Base-by-base conservation (phyloP, 2,888 invertebrate species). In the Nomada goodeniana region DNA sequence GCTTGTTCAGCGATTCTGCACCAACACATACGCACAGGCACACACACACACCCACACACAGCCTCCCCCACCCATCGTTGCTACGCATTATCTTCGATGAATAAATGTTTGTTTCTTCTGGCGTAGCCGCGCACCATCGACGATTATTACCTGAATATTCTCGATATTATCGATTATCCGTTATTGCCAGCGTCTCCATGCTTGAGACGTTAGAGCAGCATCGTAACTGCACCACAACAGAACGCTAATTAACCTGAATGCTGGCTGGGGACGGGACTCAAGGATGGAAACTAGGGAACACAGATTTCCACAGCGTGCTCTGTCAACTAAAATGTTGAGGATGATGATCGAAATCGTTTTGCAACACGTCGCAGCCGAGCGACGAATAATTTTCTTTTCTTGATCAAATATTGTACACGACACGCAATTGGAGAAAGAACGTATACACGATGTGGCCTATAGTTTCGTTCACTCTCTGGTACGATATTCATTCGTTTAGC, bases 101-200 rank as follows among this genome's bases (percentile, higher is more conserved):
- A 59, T 72, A 61, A 76, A 74, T 60, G 67, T 71, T 85, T 85
- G 60, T 77, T 83, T 72, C 75, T 81, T 85, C 59, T 29, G 18
- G 18, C n/a, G 20, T 10, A 50, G 65, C 52, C 57, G 44, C 44
- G 23, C 55, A 42, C 60, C 68, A 75, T 79, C 72, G 76, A 60
- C 72, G 82, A 86, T 86, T 79, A 84, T 82, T 84, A 79, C 78
- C 82, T 59, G 76, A 70, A 86, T 72, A 69, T 82, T 84, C 81
- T 75, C 84, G 83, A 86, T 84, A 84, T 84, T 86, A 86, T 86
- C 86, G 84, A 86, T 86, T 79, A 80, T 20, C 59, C 47, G 78
- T 63, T 85, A 80, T 85, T 80, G 71, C 68, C 73, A 65, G 69
- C 42, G 64, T 79, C 76, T 52, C 64, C 71, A 23, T 69, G 36